These are phyloP conservation scores for Pseudorhiza aurosa DNA, from an alignment of 30 jellyfish, hydroid and myxozoan genomes.

Conservation along the genomic window DNA sequence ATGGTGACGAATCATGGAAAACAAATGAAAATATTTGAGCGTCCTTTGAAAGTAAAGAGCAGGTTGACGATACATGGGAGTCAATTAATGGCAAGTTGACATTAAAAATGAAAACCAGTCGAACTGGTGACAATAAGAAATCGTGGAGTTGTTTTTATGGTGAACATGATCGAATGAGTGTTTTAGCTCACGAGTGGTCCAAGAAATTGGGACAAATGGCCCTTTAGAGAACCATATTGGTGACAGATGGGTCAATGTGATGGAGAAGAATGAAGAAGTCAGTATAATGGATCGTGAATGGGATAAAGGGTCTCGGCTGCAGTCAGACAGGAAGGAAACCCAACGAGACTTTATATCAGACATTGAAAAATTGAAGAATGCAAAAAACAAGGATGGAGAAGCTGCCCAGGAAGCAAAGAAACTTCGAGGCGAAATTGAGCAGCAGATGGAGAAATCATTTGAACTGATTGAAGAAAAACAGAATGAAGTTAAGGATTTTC, in stretches of 20 bases:
- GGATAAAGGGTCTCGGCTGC: neutral
- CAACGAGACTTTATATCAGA: slow-evolving; percentile 23
- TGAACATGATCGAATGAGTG: too few relatives aligned
- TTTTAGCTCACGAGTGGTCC: too few relatives aligned
- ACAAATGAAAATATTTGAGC: slow-evolving; percentile 31
- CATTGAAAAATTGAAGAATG: slow-evolving; percentile 19
- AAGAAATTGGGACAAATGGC: too few relatives aligned
- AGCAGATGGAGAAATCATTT: slow-evolving; percentile 62
- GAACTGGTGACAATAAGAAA: slow-evolving; percentile 1
- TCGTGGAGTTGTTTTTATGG: too few relatives aligned
- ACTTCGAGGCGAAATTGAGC: slow-evolving; percentile 56
- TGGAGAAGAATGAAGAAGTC: too few relatives aligned
- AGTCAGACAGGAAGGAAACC: neutral
- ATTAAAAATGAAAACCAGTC: neutral
- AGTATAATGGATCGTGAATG: too few relatives aligned
- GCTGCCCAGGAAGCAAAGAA: slow-evolving; percentile 47
- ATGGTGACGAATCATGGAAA: neutral
- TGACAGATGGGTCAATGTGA: too few relatives aligned
- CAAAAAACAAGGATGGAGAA: slow-evolving; percentile 15
- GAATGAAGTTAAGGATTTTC: slow-evolving; percentile 43
- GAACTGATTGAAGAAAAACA: slow-evolving; percentile 70
- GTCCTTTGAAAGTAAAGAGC: slow-evolving; percentile 28
- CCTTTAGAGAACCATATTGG: too few relatives aligned
- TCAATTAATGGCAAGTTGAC: slow-evolving; percentile 9
- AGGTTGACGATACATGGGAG: slow-evolving; percentile 23